Base-by-base conservation (phyloP, 2,113 vertebrate genomes). In the Salvelinus namaycush region DNA sequence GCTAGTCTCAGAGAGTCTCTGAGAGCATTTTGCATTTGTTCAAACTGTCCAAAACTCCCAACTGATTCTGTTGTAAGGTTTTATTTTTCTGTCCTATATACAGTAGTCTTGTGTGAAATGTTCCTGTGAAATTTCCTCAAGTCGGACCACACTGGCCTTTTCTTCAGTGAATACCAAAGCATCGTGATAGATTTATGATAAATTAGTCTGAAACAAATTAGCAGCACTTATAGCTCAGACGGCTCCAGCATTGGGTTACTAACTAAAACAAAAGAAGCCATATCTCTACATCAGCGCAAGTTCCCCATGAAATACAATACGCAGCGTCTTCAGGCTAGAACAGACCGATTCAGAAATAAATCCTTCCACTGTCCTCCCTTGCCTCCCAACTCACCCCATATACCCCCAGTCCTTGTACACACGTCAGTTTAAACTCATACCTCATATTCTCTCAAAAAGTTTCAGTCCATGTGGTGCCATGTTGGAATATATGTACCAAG, bases 181-280 rank as follows among this genome's bases (percentile, higher is more conserved):
- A 27, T 54, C 1, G 16, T 54, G 16, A 54, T 54, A 18, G 12
- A 54, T 84, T 75, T 80, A n/a, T 85, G 87, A 90, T 92, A 87
- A 89, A 91, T 90, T 88, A 88, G 89, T 80, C 85, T 85, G 90
- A 88, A 90, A 88, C 89, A 91, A 89, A 89, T 87, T 85, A 88
- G 81, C 84, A 75, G 88, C 86, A 89, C 90, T 91, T 88, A 83
- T 44, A 88, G 87, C 86, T 90, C 87, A 90, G 87, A 89, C 85
- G 72, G 89, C 91, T 91, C 88, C 88, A 86, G 90, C 83, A 79
- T 92, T 79, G 83, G 80, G 87, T 92, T 92, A 89, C 89, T 89
- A 89, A 91, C 90, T 91, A 90, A 92, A 91, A 91, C 90, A 91
- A 91, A 91, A 89, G 87, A 84, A 85, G 74, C 79, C 66, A 60